Percentiles rank a stretch among this genome's conserved stretches.
Evolutionary conservation across 2,113 vertebrate genomes (phyloP).

Genomic region (Bos javanicus): DNA sequence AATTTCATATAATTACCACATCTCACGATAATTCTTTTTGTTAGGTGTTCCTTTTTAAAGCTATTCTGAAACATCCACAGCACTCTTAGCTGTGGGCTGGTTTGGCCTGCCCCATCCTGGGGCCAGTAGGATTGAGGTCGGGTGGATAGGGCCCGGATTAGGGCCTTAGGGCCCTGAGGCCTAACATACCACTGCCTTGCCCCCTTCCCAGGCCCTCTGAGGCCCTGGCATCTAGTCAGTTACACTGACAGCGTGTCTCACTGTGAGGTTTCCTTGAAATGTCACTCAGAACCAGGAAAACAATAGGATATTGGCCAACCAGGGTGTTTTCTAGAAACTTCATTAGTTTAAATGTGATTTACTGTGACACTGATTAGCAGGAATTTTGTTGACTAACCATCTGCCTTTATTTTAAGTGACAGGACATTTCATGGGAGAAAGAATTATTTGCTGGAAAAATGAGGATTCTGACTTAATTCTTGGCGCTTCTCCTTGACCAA

Average conservation of each 20-base stretch:
- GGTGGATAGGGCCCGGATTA: background rate
- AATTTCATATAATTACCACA: background rate
- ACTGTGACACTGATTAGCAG: background rate
- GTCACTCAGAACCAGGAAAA: background rate
- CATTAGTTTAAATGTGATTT: constrained; percentile 21
- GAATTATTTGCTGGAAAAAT: background rate
- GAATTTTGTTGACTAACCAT: background rate
- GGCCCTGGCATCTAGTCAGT: background rate
- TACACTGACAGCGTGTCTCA: background rate
- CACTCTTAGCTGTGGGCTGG: background rate
- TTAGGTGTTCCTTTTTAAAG: background rate
- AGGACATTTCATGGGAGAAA: constrained; percentile 24
- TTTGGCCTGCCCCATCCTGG: background rate
- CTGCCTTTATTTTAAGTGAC: constrained; percentile 5
- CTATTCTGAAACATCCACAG: background rate
- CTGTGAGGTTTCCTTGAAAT: background rate
- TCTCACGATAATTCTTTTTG: background rate
- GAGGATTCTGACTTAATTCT: background rate
- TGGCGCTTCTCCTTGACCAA: background rate
- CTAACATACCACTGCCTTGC: constrained; percentile 4
- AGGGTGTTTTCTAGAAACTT: background rate
- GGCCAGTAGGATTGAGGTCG: background rate
- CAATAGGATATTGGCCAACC: background rate
- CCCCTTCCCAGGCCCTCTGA: background rate
- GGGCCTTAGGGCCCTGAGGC: background rate